Evolutionary conservation across 2,888 invertebrate species (phyloP).

Genomic region (Erebia epiphron): DNA sequence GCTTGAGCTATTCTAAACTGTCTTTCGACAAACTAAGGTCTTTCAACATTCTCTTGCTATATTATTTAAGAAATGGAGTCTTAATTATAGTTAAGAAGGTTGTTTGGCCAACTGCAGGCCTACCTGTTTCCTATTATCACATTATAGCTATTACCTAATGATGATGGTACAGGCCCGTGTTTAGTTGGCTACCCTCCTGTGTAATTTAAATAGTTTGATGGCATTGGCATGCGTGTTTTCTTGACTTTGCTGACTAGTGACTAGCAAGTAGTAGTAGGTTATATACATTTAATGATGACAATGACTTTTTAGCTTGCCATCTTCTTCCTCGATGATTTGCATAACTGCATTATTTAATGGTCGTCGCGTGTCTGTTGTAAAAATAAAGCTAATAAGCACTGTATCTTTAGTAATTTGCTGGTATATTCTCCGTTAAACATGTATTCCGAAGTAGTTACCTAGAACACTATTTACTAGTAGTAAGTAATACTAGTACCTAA

Average conservation of each 20-base stretch:
- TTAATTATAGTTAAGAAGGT: constrained; percentile 28
- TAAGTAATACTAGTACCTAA: too few relatives aligned
- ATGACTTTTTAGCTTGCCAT: constrained; percentile 15
- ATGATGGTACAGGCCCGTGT: constrained; percentile 23
- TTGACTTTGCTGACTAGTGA: constrained; percentile 10
- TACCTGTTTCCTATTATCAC: constrained; percentile 32
- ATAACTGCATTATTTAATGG: constrained; percentile 6
- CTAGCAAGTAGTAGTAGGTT: neutral
- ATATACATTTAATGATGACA: constrained; percentile 13
- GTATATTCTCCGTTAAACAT: neutral
- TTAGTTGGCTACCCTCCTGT: constrained; percentile 18
- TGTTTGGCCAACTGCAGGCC: constrained; percentile 17
- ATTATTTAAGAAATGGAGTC: constrained; percentile 33
- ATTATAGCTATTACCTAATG: constrained; percentile 30
- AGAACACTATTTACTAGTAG: too few relatives aligned
- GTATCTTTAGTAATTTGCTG: neutral
- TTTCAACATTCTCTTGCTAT: neutral
- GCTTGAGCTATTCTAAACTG: too few relatives aligned
- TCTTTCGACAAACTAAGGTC: too few relatives aligned
- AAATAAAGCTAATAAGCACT: neutral
- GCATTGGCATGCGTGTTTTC: constrained; percentile 22
- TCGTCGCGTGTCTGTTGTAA: constrained; percentile 1
- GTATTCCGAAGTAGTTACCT: neutral
- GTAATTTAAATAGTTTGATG: constrained; percentile 34
- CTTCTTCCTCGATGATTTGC: constrained; percentile 12